Percentiles rank a stretch among this genome's conserved stretches.
Conservation (phyloP, 92 coral and sea anemone species). For the Muricea muricata region DNA sequence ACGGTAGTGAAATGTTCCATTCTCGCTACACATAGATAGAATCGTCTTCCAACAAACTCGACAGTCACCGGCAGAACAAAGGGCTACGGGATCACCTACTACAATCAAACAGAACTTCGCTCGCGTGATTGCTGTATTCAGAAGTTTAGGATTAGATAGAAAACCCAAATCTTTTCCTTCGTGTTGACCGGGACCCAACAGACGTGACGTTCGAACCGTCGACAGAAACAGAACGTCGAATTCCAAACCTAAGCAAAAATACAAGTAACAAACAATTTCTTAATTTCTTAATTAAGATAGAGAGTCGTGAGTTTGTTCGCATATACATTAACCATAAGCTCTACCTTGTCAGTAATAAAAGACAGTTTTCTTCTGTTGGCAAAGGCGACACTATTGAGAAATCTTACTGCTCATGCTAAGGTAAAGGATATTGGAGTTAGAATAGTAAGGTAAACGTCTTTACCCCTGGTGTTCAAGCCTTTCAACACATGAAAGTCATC, state of each 20-base stretch:
- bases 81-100: slow-evolving; percentile 91
- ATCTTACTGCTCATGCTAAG: no score
- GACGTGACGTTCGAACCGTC: slow-evolving; percentile 81
- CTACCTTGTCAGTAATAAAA: no score
- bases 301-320: no score
- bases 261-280: no score
- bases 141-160: slow-evolving; percentile 82
- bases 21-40: slow-evolving; percentile 76
- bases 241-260: slow-evolving; percentile 97
- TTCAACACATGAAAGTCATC: no score
- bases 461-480: no score
- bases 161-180: slow-evolving; percentile 83
- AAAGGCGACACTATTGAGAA: no score
- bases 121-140: slow-evolving; percentile 94
- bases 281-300: no score
- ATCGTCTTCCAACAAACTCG: slow-evolving; percentile 91
- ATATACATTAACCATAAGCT: no score
- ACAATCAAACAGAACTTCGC: slow-evolving; percentile 85
- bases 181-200: slow-evolving; percentile 58
- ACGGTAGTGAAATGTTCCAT: slow-evolving; percentile 90
- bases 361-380: no score
- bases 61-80: slow-evolving; percentile 89
- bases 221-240: slow-evolving; percentile 89
- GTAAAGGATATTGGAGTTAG: no score
- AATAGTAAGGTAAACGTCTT: no score